Evolutionary conservation across 2,888 invertebrate species (phyloP).

Genomic region (Lasiommata megera): DNA sequence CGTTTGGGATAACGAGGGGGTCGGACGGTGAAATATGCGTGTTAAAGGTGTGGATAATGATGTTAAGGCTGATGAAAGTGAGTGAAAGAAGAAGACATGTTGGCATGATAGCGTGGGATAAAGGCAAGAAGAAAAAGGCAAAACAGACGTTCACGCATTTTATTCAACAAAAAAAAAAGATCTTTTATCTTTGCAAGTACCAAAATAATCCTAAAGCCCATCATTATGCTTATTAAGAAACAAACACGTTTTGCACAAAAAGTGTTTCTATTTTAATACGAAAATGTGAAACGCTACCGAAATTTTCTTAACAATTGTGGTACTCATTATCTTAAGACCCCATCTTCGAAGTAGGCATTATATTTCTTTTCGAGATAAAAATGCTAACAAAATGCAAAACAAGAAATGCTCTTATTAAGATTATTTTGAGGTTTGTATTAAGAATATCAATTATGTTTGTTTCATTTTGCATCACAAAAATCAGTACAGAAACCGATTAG

Average conservation of each 20-base stretch:
- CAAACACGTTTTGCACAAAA: not conserved
- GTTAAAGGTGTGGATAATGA: no score
- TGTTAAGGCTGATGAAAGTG: no score
- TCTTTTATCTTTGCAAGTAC: not conserved
- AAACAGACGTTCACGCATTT: no score
- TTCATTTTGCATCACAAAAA: no score
- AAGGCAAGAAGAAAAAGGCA: no score
- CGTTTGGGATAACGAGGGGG: no score
- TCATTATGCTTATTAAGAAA: conserved; percentile 1
- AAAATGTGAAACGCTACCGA: conserved; percentile 16
- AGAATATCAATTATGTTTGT: not conserved
- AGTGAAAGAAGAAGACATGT: no score
- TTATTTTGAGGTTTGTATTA: not conserved
- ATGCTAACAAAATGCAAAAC: not conserved
- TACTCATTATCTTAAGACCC: conserved; percentile 25
- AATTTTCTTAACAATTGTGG: conserved; percentile 19
- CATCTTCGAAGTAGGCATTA: conserved; percentile 1
- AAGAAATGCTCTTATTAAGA: conserved; percentile 2
- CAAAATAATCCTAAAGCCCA: not conserved
- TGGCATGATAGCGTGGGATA: no score
- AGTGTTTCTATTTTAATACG: conserved; percentile 4
- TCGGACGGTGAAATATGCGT: no score
- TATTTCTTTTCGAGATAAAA: not conserved
- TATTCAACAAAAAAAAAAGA: not conserved
- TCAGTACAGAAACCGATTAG: no score